These are phyloP conservation scores for Orchesella flavescens DNA, from an alignment of 2,888 invertebrate species.

Conservation along the genomic window DNA sequence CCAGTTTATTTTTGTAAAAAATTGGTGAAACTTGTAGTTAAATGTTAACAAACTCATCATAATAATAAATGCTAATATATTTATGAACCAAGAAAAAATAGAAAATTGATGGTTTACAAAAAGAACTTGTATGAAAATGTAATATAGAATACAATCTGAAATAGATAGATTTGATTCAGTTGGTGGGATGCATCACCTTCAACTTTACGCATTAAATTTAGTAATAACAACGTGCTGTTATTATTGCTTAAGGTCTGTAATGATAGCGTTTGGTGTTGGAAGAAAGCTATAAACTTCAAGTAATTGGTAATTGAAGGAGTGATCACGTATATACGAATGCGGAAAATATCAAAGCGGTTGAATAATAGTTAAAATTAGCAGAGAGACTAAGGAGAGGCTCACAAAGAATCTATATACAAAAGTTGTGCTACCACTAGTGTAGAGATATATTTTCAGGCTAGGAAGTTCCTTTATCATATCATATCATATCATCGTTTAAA, in stretches of 20 bases:
- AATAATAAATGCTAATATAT: conserved; percentile 12
- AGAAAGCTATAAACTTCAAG: not conserved
- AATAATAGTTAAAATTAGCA: conserved; percentile 20
- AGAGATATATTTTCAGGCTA: too few species aligned
- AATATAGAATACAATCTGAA: too few species aligned
- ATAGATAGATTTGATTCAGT: too few species aligned
- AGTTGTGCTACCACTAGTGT: too few species aligned
- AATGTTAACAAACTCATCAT: not conserved
- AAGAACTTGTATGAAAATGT: not conserved
- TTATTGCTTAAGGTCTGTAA: too few species aligned
- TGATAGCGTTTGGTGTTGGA: not conserved
- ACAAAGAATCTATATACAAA: too few species aligned
- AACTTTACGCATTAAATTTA: too few species aligned
- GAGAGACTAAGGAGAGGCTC: not conserved
- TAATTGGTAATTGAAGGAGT: not conserved
- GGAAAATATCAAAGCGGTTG: conserved; percentile 9
- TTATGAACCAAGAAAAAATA: not conserved
- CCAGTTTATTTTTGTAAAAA: not conserved
- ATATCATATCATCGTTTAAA: too few species aligned
- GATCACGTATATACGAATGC: not conserved
- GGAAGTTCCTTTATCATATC: too few species aligned
- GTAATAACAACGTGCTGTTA: too few species aligned
- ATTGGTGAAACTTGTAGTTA: not conserved
- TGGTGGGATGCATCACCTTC: too few species aligned
- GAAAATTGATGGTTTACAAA: not conserved